Conservation (phyloP, 2,888 invertebrate species). For the Isoperla grammatica region DNA sequence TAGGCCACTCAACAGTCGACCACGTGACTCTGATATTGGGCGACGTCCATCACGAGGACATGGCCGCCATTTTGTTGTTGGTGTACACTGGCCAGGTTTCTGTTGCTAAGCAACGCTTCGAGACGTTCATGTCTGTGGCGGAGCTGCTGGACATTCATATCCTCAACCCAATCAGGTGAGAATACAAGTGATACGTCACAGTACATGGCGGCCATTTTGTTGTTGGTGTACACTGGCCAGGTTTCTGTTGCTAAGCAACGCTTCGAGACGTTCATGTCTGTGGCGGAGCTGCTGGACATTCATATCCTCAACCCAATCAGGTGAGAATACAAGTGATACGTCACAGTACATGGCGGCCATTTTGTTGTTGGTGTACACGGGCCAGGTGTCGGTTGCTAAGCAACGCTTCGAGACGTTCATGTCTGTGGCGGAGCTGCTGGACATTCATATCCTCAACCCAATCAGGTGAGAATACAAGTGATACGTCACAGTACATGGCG, state of each 20-base stretch:
- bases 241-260: constrained; percentile 53
- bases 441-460: background rate
- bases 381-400: constrained; percentile 55
- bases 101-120: constrained; percentile 51
- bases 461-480: background rate
- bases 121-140: constrained; percentile 55
- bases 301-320: background rate
- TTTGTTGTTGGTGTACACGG: constrained; percentile 62
- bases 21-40: constrained; percentile 60
- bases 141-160: constrained; percentile 26
- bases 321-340: background rate
- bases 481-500: constrained; percentile 45
- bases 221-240: constrained; percentile 64
- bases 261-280: constrained; percentile 53
- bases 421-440: constrained; percentile 45
- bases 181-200: constrained; percentile 31
- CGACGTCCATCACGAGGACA: constrained; percentile 56
- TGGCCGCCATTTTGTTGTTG: constrained; percentile 57
- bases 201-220: constrained; percentile 54
- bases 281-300: constrained; percentile 41
- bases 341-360: constrained; percentile 51
- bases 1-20: constrained; percentile 41
- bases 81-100: constrained; percentile 62
- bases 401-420: constrained; percentile 54
- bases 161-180: background rate